A percentile compares a stretch with the other conserved stretches of the same genome.
Conservation (phyloP, 2,797 vertebrate genomes). For the Typhlichthys eigenmanni region DNA sequence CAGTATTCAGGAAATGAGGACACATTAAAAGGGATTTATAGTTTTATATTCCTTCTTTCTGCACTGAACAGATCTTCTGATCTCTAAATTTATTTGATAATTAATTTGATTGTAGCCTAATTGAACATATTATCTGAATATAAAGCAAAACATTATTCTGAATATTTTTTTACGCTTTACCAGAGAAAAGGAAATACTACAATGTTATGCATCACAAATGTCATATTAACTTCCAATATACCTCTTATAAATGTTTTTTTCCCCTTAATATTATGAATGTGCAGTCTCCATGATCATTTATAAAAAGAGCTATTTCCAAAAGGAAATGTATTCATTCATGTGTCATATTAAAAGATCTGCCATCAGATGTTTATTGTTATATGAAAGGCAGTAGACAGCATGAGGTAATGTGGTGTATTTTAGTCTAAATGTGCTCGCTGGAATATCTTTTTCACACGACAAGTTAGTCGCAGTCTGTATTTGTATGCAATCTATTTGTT, state of each 20-base stretch:
- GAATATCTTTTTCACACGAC: slow-evolving; percentile 60
- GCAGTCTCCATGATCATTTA: slow-evolving; percentile 43
- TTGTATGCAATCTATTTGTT: slow-evolving; percentile 73
- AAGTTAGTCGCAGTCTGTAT: slow-evolving; percentile 63
- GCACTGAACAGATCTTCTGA: too few species aligned
- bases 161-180: neutral
- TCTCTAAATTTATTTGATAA: too few species aligned
- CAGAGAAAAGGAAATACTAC: slow-evolving; percentile 12
- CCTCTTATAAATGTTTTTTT: slow-evolving; percentile 34
- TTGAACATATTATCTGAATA: too few species aligned
- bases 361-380: slow-evolving; percentile 61
- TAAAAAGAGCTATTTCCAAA: slow-evolving; percentile 69
- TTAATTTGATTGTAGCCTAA: too few species aligned
- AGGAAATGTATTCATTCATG: slow-evolving; percentile 56
- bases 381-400: slow-evolving; percentile 63
- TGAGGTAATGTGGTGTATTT: slow-evolving; percentile 61
- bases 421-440: slow-evolving; percentile 64
- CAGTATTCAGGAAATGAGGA: slow-evolving; percentile 8
- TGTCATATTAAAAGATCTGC: slow-evolving; percentile 62
- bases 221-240: slow-evolving; percentile 21
- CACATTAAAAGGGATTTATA: slow-evolving; percentile 8
- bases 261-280: slow-evolving; percentile 37
- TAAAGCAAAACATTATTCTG: neutral
- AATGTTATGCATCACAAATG: neutral
- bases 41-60: too few species aligned